These are phyloP conservation scores for Lepidochitona cinerea DNA, from an alignment of 2,888 invertebrate genomes.

Conservation along the genomic window DNA sequence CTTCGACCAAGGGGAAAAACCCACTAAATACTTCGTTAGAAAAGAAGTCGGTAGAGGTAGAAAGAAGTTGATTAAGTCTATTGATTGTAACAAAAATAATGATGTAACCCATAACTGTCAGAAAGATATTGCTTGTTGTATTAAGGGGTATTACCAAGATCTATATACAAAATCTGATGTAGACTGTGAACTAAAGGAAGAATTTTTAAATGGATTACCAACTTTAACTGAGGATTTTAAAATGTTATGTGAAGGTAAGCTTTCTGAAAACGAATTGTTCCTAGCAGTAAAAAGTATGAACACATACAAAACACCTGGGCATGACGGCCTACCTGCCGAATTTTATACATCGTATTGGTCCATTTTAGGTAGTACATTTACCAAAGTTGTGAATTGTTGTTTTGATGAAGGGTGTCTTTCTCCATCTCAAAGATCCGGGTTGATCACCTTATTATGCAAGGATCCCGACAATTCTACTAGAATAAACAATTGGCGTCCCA, in stretches of 20 bases:
- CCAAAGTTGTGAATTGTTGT: constrained; percentile 14
- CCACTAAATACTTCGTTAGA: background rate
- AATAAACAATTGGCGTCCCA: constrained; percentile 39
- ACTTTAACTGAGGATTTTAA: background rate
- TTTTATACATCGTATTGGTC: constrained; percentile 2
- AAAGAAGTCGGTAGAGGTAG: background rate
- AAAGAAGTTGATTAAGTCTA: background rate
- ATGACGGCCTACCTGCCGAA: background rate
- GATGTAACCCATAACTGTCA: background rate
- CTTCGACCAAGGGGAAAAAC: background rate
- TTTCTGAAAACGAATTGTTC: background rate
- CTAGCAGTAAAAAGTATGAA: background rate
- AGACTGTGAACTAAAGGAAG: background rate
- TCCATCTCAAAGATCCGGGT: constrained; percentile 15
- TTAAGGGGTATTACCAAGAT: background rate
- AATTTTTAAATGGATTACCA: background rate
- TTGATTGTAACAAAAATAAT: background rate
- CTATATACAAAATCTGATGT: background rate
- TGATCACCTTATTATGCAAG: constrained; percentile 35
- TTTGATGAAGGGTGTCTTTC: constrained; percentile 19
- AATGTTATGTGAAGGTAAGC: background rate
- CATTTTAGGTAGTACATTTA: background rate
- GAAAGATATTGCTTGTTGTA: background rate
- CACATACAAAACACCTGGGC: background rate
- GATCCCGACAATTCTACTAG: constrained; percentile 22